Base-by-base conservation (phyloP, 2,113 vertebrate genomes). In the Sinocyclocheilus grahami region DNA sequence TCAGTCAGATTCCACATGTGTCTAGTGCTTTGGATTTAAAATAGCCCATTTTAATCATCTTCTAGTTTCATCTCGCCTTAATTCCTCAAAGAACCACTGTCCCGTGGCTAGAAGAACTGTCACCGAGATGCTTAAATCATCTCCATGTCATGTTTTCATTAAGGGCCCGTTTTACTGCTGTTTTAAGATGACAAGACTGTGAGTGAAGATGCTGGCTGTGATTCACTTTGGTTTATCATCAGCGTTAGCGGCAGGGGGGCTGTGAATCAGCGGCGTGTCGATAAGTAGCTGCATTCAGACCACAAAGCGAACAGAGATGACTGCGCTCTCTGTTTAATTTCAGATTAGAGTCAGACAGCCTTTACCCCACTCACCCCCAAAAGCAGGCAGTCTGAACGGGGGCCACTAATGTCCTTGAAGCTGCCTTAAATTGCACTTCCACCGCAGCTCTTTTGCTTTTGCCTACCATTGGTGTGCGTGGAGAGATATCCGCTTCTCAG, bases 401-500 rank as follows among this genome's bases (percentile, higher is more conserved):
- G 11, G 30, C 30, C 2, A n/a, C 67, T 77, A 67, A 76, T 74
- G 79, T 88, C 77, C 76, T 85, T 87, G 82, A 87, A 92, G 42
- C 78, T 85, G 72, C 55, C 37, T 90, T 87, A 58, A 69, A 69
- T 92, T 89, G 85, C 86, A 65, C 86, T 39, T 85, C 60, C 22
- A 18, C 84, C 85, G 42, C 13, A 39, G 71, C 84, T 86, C 53
- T 77, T 42, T 84, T 86, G 27, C 88, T 87, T 86, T 75, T 90
- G 42, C 42, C 30, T 33, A 88, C 90, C 85, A 77, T 84, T 90
- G 82, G 76, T 79, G 84, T 63, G 87, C 84, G 9, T 72, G 67
- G 27, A 48, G 84, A 89, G 89, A 91, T 92, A 84, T 91, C 90
- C 82, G 87, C 80, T 33, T 33, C 30, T 33, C 30, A 33, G 30